A percentile compares a stretch with the other conserved stretches of the same genome.
phyloP scores from a whole-genome alignment of 2,797 vertebrate species.

The Catostomus latipinnis region DNA sequence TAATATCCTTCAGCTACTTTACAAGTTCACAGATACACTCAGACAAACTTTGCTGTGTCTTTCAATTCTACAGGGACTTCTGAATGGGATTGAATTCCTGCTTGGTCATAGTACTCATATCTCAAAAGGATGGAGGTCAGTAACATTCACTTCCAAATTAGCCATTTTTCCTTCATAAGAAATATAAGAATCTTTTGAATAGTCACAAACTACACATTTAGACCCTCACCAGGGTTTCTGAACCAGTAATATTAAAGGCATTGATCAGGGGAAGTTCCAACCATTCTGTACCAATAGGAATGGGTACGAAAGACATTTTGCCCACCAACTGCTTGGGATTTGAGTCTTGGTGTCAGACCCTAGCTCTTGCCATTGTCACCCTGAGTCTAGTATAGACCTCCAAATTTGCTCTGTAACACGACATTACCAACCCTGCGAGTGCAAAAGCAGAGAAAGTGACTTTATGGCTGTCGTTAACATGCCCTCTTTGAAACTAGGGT shows the following conservation, averaged over 20 bases:
- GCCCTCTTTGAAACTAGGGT: constrained; percentile 47
- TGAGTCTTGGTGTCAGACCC: constrained; percentile 66
- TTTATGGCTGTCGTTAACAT: constrained; percentile 69
- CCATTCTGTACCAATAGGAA: constrained; percentile 9
- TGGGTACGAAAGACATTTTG: neutral
- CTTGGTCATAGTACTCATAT: constrained; percentile 39
- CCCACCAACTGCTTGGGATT: constrained; percentile 66
- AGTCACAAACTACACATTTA: too few relatives aligned
- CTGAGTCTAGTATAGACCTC: constrained; percentile 32
- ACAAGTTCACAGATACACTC: neutral
- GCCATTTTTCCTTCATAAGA: neutral
- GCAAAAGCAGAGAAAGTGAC: constrained; percentile 52
- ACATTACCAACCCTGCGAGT: constrained; percentile 55
- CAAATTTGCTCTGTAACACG: constrained; percentile 64
- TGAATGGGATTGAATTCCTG: constrained; percentile 54
- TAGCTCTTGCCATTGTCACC: constrained; percentile 16
- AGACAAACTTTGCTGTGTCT: constrained; percentile 40
- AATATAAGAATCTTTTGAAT: neutral
- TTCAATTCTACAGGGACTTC: constrained; percentile 56
- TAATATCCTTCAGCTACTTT: too few relatives aligned
- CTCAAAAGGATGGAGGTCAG: constrained; percentile 74
- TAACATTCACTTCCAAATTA: constrained; percentile 9
- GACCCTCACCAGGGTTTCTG: too few relatives aligned
- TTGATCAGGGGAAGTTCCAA: neutral
- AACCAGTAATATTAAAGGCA: neutral